These are phyloP conservation scores for Schmidtea mediterranea DNA, from an alignment of 1,140 invertebrate species.

Conservation along the genomic window DNA sequence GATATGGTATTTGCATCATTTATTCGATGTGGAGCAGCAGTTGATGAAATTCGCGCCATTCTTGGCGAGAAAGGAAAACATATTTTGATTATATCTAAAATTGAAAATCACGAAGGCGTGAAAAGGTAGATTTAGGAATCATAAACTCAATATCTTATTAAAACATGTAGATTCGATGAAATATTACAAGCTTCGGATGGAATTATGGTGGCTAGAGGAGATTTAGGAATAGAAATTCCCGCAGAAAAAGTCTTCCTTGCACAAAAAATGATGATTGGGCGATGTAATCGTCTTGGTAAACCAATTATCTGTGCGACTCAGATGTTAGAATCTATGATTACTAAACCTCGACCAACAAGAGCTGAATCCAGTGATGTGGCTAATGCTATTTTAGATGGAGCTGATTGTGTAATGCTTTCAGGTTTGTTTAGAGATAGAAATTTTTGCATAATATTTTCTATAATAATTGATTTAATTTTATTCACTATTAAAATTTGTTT, in stretches of 20 bases:
- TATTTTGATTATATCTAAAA: too few species aligned
- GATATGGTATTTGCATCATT: conserved; percentile 98
- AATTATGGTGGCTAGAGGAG: conserved; percentile 94
- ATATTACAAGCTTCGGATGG: conserved; percentile 73
- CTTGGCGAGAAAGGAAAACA: conserved; percentile 68
- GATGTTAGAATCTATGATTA: conserved; percentile 93
- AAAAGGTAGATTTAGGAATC: too few species aligned
- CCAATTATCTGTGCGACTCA: conserved; percentile 85
- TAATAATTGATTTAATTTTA: too few species aligned
- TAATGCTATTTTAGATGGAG: conserved; percentile 82
- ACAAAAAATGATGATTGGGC: conserved; percentile 84
- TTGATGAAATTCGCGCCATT: conserved; percentile 58
- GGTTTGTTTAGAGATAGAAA: too few species aligned
- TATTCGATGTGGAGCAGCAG: conserved; percentile 62
- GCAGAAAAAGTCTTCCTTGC: conserved; percentile 93
- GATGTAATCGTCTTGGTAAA: conserved; percentile 45
- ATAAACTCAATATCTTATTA: too few species aligned
- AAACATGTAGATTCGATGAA: too few species aligned
- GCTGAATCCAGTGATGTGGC: conserved; percentile 88
- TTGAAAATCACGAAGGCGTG: conserved; percentile 90
- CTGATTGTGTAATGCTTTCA: conserved; percentile 33
- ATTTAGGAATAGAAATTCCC: conserved; percentile 94
- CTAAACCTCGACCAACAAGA: conserved; percentile 73
- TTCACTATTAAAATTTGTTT: too few species aligned
- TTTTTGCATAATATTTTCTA: too few species aligned